Evolutionary conservation across 2,888 invertebrate genomes (phyloP), one percentile per base, ranked within the genome.

Genomic region (Dusona sp.): DNA sequence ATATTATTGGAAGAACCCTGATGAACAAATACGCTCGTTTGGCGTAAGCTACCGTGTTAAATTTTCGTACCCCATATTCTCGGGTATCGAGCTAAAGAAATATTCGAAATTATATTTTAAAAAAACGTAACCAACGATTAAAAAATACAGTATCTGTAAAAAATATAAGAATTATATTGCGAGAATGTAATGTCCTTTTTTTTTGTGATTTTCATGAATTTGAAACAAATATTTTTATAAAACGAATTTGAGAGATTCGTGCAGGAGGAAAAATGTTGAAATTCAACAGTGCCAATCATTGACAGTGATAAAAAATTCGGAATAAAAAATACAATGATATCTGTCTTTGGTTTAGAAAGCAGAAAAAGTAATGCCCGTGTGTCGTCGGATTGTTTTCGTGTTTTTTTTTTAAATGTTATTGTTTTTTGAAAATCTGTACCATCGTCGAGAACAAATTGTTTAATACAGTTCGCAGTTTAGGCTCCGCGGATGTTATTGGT

Each of bases 1-100:
- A 57, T 16, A 33, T 22, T 83, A 83, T 84, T 73, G 86, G 78
- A 86, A 83, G 81, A 83, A 81, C 80, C 68, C 73, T 80, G 83
- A 86, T 80, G 67, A 79, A 83, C n/a, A 64, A 25, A 61, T 33
- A 65, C 29, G 67, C 29, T 75, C 22, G 51, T 51, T 61, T 57
- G 19, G 45, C 74, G 22, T 72, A 42, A 79, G 74, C 67, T 73
- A 79, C 7, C 51, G 73, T 42, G 29, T 54, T 48, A 67, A 79
- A 45, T 51, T 57, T 16, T 51, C 61, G 54, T 13, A 42, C 13
- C 45, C 11, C 45, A 29, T 38, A 48, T 22, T n/a, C n/a, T n/a
- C 45, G 16, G 67, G 19, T 61, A 29, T 29, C 16, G 29, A 61
- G 61, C 16, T 16, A 29, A 29, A 25, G 1, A 7, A 67, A 67